Evolutionary conservation across 2,113 vertebrate species (phyloP), one percentile per base, ranked within the genome.

Genomic region (Pipra filicauda): DNA sequence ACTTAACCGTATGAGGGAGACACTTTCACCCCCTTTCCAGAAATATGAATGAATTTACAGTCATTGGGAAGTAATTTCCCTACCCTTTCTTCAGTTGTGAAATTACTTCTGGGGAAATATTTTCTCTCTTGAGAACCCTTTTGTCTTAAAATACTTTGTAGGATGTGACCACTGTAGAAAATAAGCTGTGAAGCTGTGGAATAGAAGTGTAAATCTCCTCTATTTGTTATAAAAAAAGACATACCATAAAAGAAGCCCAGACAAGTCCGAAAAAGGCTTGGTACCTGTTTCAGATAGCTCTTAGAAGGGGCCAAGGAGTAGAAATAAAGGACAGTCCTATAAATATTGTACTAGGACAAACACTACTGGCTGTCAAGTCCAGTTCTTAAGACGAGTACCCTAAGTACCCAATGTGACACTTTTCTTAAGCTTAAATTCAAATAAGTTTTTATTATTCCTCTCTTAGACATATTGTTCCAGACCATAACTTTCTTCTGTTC

Each of bases 321-420:
- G 58, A 83, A 76, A 39, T 48, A 59, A 85, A 67, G 43, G 16
- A 28, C 9, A 46, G 4, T 41, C 10, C 15, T 46, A 43, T 12
- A 85, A 64, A 58, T 49, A 62, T 17, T 41, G 15, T 15, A 16
- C 20, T 58, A 67, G 20, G 17, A 67, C 6, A 88, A 94, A 82
- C 4, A 4, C 6, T 58, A 23, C 51, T 20, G 18, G 6, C 31
- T 66, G 7, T 67, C n/a, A 52, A 55, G 14, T n/a, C 46, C 61
- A 49, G 6, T 39, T 12, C 8, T 67, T 54, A 30, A 4, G 52
- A 0, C 23, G 26, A 33, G 9, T n/a, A 57, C 2, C 12, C 12
- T 18, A 46, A 54, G 16, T n/a, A 51, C 8, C 18, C 33, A 44
- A 12, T 7, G 4, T 30, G 2, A 4, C 52, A 58, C 9, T 58